Conservation (phyloP, 2,113 vertebrate species). For the Pygathrix nemaeus region DNA sequence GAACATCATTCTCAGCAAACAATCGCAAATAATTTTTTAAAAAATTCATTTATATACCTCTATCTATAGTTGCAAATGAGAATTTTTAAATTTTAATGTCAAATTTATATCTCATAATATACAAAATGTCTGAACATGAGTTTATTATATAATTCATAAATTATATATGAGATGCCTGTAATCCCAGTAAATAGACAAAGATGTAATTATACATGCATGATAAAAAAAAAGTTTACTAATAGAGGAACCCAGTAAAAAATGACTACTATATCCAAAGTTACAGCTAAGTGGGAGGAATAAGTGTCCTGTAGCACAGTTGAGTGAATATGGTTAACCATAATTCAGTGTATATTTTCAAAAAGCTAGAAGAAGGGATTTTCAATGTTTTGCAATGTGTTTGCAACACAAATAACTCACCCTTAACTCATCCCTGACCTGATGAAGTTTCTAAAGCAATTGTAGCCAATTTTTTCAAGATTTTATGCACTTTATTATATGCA, state of each 20-base stretch:
- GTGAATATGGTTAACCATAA: background rate
- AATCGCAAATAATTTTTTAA: background rate
- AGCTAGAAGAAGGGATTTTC: background rate
- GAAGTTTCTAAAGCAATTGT: background rate
- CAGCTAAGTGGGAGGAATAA: background rate
- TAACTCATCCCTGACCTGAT: background rate
- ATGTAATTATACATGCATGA: background rate
- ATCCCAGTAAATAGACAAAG: background rate
- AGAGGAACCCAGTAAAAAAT: background rate
- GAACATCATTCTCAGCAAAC: background rate
- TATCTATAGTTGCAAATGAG: background rate
- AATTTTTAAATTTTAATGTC: background rate
- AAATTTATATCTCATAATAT: background rate
- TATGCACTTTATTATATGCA: background rate
- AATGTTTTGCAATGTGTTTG: background rate
- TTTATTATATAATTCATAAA: background rate
- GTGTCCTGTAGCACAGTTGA: background rate
- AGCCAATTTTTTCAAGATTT: background rate
- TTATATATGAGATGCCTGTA: background rate
- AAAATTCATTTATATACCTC: background rate
- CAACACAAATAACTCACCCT: background rate
- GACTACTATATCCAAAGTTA: background rate
- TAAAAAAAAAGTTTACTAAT: background rate
- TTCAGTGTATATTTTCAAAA: background rate
- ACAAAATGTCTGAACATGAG: background rate